Base-by-base conservation (phyloP, 1,140 invertebrate species). In the Zaprionus kolodkinae region DNA sequence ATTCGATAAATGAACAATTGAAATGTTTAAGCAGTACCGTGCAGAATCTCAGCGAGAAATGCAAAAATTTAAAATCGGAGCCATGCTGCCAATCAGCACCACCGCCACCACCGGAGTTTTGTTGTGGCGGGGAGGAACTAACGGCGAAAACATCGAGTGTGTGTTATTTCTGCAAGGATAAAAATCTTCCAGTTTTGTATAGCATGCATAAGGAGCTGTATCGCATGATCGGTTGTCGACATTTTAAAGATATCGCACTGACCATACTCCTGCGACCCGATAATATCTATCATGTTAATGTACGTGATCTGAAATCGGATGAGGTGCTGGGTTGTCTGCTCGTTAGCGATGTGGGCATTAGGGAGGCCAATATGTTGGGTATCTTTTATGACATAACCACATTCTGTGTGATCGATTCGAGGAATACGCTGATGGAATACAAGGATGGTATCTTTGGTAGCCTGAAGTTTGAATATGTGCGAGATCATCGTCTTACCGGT, bases 211-310 rank as follows among this genome's bases (percentile, higher is more conserved):
- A 17, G 2, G 30, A 72, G n/a, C 35, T 89, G 3, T 50, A 55
- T 27, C 45, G 71, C 2, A 9, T 70, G 0, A 76, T 89, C 6
- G 81, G 78, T 0, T 2, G 27, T 1, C 69, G 75, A 0, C 25
- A n/a, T 1, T 43, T 48, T 4, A 38, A 48, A 0, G 73, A 91
- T 13, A 36, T 88, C 5, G 52, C 81, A 0, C 33, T 91, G 1
- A 74, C 83, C 0, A 52, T 91, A 6, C 55, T 90, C 0, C 48
- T 91, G 15, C 72, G 87, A 7, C 61, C 76, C 3, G 87, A 91
- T 38, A 88, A 91, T 65, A 6, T 91, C 0, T 91, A 90, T 45
- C 90, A 91, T 27, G 72, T 91, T 7, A 88, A 88, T 45, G 43
- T 91, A 0, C 38, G 71, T 10, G 72, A 78, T 12, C 11, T 79